Evolutionary conservation across 2,888 invertebrate species (phyloP).

Genomic region (Bhutanitis thaidina): DNA sequence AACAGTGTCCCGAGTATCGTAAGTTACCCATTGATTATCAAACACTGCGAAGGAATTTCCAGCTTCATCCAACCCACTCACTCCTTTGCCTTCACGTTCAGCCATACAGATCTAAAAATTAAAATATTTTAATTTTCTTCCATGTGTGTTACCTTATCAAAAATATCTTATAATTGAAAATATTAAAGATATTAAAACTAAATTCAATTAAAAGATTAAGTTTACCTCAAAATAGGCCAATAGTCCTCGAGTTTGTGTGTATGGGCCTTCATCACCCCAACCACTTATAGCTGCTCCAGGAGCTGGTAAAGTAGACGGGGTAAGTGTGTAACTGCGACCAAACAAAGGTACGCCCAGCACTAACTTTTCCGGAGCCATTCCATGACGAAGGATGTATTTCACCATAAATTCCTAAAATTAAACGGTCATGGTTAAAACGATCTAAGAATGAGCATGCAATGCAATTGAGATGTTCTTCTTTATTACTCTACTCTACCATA

Average conservation of each 20-base stretch:
- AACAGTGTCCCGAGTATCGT: constrained; percentile 84
- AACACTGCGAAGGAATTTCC: constrained; percentile 84
- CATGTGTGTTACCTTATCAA: no score
- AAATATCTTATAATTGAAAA: no score
- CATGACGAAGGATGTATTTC: constrained; percentile 82
- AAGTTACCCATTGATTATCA: constrained; percentile 90
- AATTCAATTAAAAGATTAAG: no score
- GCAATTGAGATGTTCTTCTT: background rate
- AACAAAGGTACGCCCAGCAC: constrained; percentile 87
- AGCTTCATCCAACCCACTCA: constrained; percentile 75
- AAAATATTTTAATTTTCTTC: background rate
- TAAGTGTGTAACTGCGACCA: constrained; percentile 85
- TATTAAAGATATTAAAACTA: no score
- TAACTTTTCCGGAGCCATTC: constrained; percentile 83
- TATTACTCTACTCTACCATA: no score
- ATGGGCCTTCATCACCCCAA: constrained; percentile 82
- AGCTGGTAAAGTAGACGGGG: constrained; percentile 67
- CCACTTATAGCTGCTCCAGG: constrained; percentile 81
- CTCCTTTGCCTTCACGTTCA: constrained; percentile 78
- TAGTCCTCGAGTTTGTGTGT: constrained; percentile 84
- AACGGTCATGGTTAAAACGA: no score
- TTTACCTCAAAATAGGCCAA: constrained; percentile 86
- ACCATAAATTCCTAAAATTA: constrained; percentile 82
- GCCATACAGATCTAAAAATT: constrained; percentile 78
- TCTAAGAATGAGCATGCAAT: no score